Percentiles rank a stretch among this genome's conserved stretches.
phyloP scores from a whole-genome alignment of 2,113 vertebrate genomes.

The Pedetes capensis region DNA sequence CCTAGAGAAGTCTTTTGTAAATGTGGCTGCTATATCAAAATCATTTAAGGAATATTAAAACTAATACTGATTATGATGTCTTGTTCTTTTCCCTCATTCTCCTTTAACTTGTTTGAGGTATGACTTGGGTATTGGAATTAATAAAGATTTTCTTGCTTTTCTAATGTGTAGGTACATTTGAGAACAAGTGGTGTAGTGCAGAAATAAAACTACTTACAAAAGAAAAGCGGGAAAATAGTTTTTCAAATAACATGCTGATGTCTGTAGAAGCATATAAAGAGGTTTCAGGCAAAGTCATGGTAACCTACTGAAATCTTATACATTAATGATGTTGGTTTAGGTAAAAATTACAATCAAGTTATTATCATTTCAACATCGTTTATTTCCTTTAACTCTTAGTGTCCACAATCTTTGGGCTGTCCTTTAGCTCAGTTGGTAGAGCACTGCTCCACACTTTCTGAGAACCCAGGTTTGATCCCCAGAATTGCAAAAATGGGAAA shows the following conservation, averaged over 20 bases:
- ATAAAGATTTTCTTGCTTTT: background rate
- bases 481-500: no score
- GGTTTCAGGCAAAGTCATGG: background rate
- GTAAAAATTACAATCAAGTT: background rate
- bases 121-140: background rate
- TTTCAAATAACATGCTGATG: background rate
- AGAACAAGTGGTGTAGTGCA: background rate
- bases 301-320: background rate
- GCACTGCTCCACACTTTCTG: no score
- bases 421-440: no score
- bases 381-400: background rate
- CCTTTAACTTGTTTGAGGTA: no score
- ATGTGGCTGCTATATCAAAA: no score
- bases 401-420: background rate
- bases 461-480: no score
- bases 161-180: background rate
- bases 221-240: background rate
- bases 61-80: no score
- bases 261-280: background rate
- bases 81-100: no score
- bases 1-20: no score
- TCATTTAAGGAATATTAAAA: no score
- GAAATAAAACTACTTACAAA: background rate
- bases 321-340: background rate
- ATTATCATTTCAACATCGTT: background rate